These are phyloP conservation scores for Lasiommata megera DNA, from an alignment of 2,888 invertebrate species.

Conservation along the genomic window DNA sequence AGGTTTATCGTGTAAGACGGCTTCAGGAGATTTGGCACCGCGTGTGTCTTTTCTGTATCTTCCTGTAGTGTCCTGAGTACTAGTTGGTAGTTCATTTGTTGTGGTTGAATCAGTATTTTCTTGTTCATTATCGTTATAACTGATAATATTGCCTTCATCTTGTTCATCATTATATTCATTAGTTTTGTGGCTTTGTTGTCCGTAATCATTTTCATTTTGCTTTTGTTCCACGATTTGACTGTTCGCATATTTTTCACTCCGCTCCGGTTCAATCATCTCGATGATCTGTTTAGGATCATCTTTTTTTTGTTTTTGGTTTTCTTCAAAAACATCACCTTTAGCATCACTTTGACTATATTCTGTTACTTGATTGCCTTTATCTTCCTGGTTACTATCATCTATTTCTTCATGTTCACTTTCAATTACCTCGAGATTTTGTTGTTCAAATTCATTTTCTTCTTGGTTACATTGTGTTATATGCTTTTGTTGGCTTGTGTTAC, in stretches of 20 bases:
- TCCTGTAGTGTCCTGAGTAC: constrained; percentile 43
- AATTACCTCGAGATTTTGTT: not conserved
- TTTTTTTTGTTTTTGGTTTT: too few relatives aligned
- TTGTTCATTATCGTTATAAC: not conserved
- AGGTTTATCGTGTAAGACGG: constrained; percentile 43
- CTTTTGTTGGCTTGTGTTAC: not conserved
- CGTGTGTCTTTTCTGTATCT: constrained; percentile 35
- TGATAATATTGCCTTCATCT: not conserved
- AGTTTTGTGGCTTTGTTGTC: constrained; percentile 18
- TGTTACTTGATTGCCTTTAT: too few relatives aligned
- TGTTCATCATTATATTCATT: constrained; percentile 5
- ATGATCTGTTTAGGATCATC: not conserved
- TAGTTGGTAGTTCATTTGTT: constrained; percentile 3
- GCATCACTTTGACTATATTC: too few relatives aligned
- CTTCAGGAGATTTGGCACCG: constrained; percentile 52
- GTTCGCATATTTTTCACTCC: constrained; percentile 17
- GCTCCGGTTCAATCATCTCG: not conserved
- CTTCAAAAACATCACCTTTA: too few relatives aligned
- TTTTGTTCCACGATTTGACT: constrained; percentile 20
- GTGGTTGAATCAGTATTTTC: constrained; percentile 24
- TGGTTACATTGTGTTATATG: not conserved
- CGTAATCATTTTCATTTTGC: constrained; percentile 28
- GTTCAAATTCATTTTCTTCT: not conserved
- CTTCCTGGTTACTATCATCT: too few relatives aligned
- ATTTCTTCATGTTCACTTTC: too few relatives aligned